phyloP scores from a whole-genome alignment of 2,797 vertebrate species.

The Aphelocoma californica region DNA sequence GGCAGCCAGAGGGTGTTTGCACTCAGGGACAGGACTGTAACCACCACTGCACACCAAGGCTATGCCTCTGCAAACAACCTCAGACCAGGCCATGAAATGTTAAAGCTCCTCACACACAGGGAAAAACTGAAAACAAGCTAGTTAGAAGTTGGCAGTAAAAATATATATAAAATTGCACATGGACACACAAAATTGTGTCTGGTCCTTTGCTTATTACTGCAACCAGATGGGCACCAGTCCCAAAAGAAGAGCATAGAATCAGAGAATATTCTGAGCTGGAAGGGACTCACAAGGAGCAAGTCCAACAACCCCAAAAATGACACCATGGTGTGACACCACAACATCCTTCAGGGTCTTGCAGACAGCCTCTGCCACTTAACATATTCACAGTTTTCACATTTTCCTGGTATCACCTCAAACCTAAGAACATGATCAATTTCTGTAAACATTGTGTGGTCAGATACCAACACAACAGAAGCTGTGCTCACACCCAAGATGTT shows the following conservation, averaged over 20 bases:
- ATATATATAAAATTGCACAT: rapidly evolving
- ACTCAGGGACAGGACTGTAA: background rate
- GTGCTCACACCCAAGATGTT: background rate
- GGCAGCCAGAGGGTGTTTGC: background rate
- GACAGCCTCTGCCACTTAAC: background rate
- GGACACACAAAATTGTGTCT: background rate
- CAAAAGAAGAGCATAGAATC: background rate
- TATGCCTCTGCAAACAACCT: background rate
- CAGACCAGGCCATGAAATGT: background rate
- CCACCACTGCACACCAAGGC: background rate
- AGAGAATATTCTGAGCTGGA: background rate
- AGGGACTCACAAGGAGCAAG: background rate
- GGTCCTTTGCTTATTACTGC: background rate
- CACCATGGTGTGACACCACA: background rate
- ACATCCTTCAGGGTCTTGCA: background rate
- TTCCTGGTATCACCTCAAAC: background rate
- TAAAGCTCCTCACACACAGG: background rate
- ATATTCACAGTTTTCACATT: background rate
- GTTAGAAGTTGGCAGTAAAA: background rate
- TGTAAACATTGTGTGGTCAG: background rate
- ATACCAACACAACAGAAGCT: background rate
- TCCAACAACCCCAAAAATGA: background rate
- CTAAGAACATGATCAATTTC: background rate
- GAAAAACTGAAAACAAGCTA: background rate
- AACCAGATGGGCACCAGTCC: background rate